Evolutionary conservation across 2,113 vertebrate genomes (phyloP).

Genomic region (Gorilla gorilla): DNA sequence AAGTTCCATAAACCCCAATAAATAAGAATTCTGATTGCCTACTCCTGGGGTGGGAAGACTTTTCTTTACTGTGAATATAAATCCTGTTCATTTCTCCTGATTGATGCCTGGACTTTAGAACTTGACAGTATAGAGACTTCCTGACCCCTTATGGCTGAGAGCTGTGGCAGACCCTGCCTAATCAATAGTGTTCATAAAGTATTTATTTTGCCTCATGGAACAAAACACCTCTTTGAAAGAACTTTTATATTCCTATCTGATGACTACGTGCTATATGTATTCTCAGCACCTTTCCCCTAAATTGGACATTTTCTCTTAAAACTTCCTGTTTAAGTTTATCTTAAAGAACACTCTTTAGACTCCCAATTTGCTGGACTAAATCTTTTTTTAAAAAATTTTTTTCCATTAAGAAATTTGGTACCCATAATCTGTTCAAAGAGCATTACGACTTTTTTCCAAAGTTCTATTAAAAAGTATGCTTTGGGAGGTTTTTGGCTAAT

Average conservation of each 20-base stretch:
- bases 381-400: no score
- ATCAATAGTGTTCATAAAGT: background rate
- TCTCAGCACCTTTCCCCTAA: background rate
- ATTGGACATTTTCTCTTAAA: background rate
- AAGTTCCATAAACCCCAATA: slow-evolving; percentile 64
- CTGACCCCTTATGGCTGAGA: background rate
- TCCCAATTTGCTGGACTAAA: background rate
- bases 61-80: background rate
- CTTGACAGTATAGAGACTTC: background rate
- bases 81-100: background rate
- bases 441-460: background rate
- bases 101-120: background rate
- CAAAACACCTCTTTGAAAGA: background rate
- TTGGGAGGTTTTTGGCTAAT: background rate
- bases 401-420: background rate
- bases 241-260: background rate
- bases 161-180: background rate
- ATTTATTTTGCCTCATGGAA: background rate
- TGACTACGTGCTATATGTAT: background rate
- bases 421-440: background rate
- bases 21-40: slow-evolving; percentile 53
- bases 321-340: background rate
- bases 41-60: background rate
- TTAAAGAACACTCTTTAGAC: background rate
- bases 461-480: background rate